These are phyloP conservation scores for Sepioteuthis lessoniana DNA, from an alignment of 2,888 invertebrate species.

Conservation along the genomic window DNA sequence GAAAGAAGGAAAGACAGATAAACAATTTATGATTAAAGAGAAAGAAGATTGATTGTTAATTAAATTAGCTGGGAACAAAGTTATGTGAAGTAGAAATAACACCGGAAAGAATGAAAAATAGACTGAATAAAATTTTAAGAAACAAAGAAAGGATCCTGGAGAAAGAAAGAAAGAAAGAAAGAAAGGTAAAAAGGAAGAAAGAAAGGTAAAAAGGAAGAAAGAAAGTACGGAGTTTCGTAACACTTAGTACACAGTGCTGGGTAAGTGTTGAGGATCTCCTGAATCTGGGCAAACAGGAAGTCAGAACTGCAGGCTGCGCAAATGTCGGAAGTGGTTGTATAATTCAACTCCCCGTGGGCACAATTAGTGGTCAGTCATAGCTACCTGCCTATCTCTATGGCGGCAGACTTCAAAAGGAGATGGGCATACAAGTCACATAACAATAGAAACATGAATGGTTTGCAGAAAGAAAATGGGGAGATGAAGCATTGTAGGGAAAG, in stretches of 20 bases:
- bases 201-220: neutral
- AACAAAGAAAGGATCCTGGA: too few species aligned
- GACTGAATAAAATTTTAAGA: too few species aligned
- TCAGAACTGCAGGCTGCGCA: neutral
- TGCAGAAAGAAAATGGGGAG: neutral
- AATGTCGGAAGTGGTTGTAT: neutral
- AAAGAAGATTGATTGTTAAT: too few species aligned
- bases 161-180: too few species aligned
- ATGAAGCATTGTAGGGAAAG: neutral
- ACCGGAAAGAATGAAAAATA: too few species aligned
- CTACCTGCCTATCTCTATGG: neutral
- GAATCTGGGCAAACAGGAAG: neutral
- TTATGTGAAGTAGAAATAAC: too few species aligned
- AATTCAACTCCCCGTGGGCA: neutral
- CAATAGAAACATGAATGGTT: neutral
- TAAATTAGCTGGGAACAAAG: too few species aligned
- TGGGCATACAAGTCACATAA: neutral
- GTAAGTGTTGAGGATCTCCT: neutral
- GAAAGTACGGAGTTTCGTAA: neutral
- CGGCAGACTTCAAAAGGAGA: neutral
- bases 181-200: neutral
- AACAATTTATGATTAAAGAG: too few species aligned
- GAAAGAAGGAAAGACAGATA: too few species aligned
- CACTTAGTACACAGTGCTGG: neutral
- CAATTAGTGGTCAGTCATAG: neutral